Evolutionary conservation across 2,797 vertebrate genomes (phyloP).

Genomic region (Chaetophractus vellerosus): DNA sequence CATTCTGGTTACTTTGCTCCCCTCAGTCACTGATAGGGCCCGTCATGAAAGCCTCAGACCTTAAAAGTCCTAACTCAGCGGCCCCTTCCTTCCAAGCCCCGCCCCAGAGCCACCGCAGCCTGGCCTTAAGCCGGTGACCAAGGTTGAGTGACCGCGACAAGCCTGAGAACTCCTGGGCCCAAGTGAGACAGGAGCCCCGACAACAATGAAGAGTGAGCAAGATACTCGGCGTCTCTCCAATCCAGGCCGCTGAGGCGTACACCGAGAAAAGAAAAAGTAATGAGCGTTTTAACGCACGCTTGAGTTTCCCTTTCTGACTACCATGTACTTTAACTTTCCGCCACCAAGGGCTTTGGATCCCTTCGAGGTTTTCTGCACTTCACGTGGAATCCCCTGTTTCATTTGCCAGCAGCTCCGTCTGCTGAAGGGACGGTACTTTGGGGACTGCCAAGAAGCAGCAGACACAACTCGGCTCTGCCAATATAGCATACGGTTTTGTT

Average conservation of each 20-base stretch:
- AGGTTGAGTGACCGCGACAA: background rate
- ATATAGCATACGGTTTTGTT: slow-evolving; percentile 87
- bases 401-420: slow-evolving; percentile 79
- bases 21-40: background rate
- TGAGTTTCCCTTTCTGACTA: slow-evolving; percentile 39
- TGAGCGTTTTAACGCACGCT: background rate
- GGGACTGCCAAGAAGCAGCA: slow-evolving; percentile 86
- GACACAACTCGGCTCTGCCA: slow-evolving; percentile 85
- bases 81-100: background rate
- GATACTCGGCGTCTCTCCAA: background rate
- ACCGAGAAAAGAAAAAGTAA: background rate
- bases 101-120: background rate
- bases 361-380: slow-evolving; percentile 80
- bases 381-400: slow-evolving; percentile 80
- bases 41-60: background rate
- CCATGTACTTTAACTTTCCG: slow-evolving; percentile 58
- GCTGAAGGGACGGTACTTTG: slow-evolving; percentile 81
- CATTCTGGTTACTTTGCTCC: slow-evolving; percentile 12
- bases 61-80: background rate
- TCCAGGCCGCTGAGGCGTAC: slow-evolving; percentile 64
- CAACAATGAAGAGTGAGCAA: slow-evolving; percentile 1
- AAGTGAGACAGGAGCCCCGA: background rate
- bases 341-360: slow-evolving; percentile 77
- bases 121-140: background rate
- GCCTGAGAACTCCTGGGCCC: slow-evolving; percentile 6